Percentiles rank a stretch among this genome's conserved stretches.
These are phyloP conservation scores for Odontothrips loti DNA, from an alignment of 2,888 invertebrate genomes.

Conservation along the genomic window DNA sequence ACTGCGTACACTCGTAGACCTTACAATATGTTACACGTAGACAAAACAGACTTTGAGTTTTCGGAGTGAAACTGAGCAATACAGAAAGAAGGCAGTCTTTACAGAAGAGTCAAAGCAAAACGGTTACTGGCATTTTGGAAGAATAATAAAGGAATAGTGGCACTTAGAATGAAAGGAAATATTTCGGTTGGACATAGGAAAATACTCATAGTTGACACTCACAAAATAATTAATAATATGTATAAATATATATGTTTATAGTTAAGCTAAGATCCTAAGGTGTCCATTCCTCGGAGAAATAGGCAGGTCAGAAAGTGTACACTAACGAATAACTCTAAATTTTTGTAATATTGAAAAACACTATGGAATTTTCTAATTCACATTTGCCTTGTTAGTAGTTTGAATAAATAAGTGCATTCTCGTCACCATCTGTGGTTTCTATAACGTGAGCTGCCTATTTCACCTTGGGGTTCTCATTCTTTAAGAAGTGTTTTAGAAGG, in stretches of 20 bases:
- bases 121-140: no score
- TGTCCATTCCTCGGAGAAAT: background rate
- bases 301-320: no score
- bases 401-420: no score
- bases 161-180: no score
- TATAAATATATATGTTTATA: background rate
- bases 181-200: background rate
- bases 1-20: background rate
- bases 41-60: constrained; percentile 9
- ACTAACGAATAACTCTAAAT: no score
- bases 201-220: constrained; percentile 14
- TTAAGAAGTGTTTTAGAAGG: constrained; percentile 16
- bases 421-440: no score
- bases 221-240: background rate
- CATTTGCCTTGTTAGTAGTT: no score
- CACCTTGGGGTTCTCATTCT: background rate
- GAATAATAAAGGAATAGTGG: no score
- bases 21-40: background rate
- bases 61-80: background rate
- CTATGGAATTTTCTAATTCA: no score
- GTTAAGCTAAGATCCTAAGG: background rate
- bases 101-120: no score
- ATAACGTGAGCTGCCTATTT: no score
- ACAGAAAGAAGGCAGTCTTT: background rate
- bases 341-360: no score